These are phyloP conservation scores for Rissa tridactyla DNA, from an alignment of 2,113 vertebrate species.

Conservation along the genomic window DNA sequence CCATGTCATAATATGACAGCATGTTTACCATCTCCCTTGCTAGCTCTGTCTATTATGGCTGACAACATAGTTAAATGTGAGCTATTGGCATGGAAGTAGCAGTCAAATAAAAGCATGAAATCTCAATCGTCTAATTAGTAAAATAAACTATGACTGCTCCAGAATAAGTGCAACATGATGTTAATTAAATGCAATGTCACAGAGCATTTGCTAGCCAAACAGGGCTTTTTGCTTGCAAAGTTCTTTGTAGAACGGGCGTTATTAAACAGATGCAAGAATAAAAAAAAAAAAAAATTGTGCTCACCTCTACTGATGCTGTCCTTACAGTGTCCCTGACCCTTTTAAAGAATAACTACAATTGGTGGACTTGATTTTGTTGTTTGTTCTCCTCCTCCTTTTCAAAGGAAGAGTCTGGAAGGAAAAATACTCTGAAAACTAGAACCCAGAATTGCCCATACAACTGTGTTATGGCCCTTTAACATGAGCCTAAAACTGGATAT, in stretches of 20 bases:
- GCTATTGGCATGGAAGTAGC: background rate
- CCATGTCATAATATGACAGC: background rate
- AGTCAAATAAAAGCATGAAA: background rate
- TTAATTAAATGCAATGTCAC: background rate
- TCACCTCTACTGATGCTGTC: background rate
- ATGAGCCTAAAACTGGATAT: background rate
- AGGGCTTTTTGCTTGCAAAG: background rate
- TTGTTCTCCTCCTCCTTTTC: background rate
- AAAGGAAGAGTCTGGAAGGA: background rate
- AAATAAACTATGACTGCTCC: background rate
- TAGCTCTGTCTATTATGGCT: background rate
- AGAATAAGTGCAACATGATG: background rate
- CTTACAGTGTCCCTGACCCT: background rate
- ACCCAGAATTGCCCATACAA: background rate
- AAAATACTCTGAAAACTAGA: background rate
- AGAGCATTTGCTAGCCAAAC: background rate
- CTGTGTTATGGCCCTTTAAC: background rate
- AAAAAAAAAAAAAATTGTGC: background rate
- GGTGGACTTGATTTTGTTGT: background rate
- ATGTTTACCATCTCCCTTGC: background rate
- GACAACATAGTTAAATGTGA: background rate
- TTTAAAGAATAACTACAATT: background rate
- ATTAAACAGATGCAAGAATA: background rate
- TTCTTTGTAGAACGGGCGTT: background rate
- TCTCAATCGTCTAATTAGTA: background rate